Evolutionary conservation across 2,113 vertebrate species (phyloP).

Genomic region (Condylura cristata): DNA sequence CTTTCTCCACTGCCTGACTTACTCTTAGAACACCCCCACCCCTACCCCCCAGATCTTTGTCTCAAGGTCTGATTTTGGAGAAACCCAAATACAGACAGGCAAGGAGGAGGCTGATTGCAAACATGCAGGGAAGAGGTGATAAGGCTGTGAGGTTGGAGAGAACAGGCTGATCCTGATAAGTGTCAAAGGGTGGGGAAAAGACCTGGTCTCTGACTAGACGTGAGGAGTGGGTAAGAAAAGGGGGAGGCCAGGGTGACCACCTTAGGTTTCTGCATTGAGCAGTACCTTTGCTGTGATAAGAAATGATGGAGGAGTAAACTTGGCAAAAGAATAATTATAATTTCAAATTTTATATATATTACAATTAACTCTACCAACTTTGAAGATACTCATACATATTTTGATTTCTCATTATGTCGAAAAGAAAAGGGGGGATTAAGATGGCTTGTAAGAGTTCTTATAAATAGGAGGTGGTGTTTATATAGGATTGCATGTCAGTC

Average conservation of each 20-base stretch:
- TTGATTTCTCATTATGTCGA: neutral
- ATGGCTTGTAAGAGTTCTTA: neutral
- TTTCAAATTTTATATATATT: constrained; percentile 16
- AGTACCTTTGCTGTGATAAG: neutral
- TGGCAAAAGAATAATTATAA: neutral
- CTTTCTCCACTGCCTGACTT: neutral
- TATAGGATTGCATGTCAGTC: neutral
- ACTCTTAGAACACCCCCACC: neutral
- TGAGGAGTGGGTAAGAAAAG: neutral
- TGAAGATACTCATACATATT: neutral
- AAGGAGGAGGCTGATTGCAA: neutral
- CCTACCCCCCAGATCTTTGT: neutral
- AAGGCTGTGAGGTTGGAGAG: neutral
- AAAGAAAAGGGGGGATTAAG: neutral
- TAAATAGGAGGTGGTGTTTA: neutral
- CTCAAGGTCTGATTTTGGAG: neutral
- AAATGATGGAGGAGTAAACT: neutral
- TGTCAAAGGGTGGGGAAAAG: neutral
- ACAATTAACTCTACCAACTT: constrained; percentile 18
- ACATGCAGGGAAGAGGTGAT: neutral
- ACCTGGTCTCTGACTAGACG: neutral
- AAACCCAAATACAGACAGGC: neutral
- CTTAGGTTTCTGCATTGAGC: neutral
- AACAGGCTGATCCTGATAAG: neutral
- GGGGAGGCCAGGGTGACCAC: no score